These are phyloP conservation scores for Leucophenga montana DNA, from an alignment of 2,888 invertebrate species.

Conservation along the genomic window DNA sequence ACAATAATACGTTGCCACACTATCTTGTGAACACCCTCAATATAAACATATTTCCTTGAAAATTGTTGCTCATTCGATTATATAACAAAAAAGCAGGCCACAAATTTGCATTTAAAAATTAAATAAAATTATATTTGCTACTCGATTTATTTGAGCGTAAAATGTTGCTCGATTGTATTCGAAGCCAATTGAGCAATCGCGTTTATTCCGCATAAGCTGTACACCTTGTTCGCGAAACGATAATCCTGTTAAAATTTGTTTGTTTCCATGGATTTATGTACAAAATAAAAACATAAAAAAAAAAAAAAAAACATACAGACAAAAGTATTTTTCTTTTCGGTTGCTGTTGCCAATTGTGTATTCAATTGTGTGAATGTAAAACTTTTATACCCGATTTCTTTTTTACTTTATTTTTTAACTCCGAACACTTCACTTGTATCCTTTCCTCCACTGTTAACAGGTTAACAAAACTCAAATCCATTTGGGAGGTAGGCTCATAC, in stretches of 20 bases:
- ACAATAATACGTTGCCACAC: too few relatives aligned
- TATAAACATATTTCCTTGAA: too few relatives aligned
- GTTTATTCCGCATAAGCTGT: constrained; percentile 10
- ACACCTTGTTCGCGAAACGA: constrained; percentile 30
- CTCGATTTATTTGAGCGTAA: constrained; percentile 1
- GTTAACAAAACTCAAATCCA: constrained; percentile 67
- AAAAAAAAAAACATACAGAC: neutral
- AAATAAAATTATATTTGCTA: constrained; percentile 33
- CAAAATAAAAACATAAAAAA: too few relatives aligned
- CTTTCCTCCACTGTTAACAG: constrained; percentile 55
- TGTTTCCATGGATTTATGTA: constrained; percentile 49
- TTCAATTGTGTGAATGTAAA: constrained; percentile 24
- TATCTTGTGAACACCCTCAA: constrained; percentile 31
- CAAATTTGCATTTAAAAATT: too few relatives aligned
- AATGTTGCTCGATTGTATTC: constrained; percentile 29
- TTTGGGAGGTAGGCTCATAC: constrained; percentile 50
- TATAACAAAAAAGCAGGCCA: too few relatives aligned
- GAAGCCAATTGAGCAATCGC: constrained; percentile 50
- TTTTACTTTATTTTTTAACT: too few relatives aligned
- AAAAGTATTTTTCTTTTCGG: neutral
- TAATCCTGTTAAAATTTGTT: constrained; percentile 65
- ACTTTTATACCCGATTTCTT: constrained; percentile 10
- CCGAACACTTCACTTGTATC: constrained; percentile 21
- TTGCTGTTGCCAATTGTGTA: constrained; percentile 12
- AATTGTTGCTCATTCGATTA: too few relatives aligned